Percentiles rank a stretch among this genome's conserved stretches.
Conservation (phyloP, 2,888 invertebrate species). For the Cetonia aurata region DNA sequence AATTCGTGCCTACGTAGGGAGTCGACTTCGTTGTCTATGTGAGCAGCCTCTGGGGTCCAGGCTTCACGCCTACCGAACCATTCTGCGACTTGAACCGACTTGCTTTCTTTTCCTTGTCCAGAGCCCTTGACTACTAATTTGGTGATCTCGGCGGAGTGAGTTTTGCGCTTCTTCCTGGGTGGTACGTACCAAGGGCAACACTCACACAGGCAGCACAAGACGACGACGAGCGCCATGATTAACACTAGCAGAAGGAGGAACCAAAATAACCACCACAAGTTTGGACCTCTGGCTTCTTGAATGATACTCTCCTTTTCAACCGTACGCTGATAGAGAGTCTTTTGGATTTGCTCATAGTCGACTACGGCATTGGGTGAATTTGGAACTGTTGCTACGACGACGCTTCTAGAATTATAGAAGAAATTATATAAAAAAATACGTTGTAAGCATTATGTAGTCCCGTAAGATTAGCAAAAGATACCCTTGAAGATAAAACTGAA, state of each 20-base stretch:
- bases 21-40: constrained; percentile 75
- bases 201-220: constrained; percentile 87
- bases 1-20: constrained; percentile 83
- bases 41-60: constrained; percentile 82
- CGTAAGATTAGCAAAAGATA: background rate
- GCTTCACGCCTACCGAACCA: constrained; percentile 85
- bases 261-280: constrained; percentile 80
- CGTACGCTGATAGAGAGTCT: constrained; percentile 65
- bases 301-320: constrained; percentile 47
- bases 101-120: constrained; percentile 76
- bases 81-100: constrained; percentile 81
- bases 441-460: no score
- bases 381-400: constrained; percentile 79
- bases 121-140: constrained; percentile 80
- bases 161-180: constrained; percentile 82
- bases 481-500: no score
- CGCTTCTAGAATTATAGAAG: constrained; percentile 70
- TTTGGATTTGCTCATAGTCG: constrained; percentile 79
- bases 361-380: constrained; percentile 75
- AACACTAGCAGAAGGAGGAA: constrained; percentile 81
- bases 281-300: constrained; percentile 59
- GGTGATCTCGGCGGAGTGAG: constrained; percentile 81
- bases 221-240: constrained; percentile 76
- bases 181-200: constrained; percentile 87
- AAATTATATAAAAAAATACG: constrained; percentile 25